Percentiles rank a stretch among this genome's conserved stretches.
These are phyloP conservation scores for Phaetusa simplex DNA, from an alignment of 2,113 vertebrate genomes.

Conservation along the genomic window DNA sequence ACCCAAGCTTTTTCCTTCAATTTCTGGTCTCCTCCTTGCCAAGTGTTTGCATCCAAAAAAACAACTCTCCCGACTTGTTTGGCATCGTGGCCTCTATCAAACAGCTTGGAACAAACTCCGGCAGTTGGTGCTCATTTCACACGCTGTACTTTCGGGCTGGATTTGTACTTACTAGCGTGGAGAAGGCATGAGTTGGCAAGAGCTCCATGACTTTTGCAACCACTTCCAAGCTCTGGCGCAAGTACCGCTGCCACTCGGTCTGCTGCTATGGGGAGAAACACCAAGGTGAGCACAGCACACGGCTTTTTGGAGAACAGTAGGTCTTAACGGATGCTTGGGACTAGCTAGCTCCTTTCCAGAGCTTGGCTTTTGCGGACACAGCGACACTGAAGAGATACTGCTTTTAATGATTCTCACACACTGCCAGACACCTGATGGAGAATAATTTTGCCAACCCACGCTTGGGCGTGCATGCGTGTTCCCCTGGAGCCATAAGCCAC, in stretches of 20 bases:
- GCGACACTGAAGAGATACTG: not conserved
- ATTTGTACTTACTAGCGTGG: constrained; percentile 83
- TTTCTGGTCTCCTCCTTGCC: not conserved
- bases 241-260: constrained; percentile 97
- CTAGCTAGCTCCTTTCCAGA: not conserved
- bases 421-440: not conserved
- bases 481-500: not conserved
- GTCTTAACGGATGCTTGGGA: not conserved
- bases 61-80: not conserved
- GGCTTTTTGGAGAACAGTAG: not conserved
- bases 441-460: not conserved
- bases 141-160: not conserved
- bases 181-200: constrained; percentile 94
- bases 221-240: constrained; percentile 97
- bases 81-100: not conserved
- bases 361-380: not conserved
- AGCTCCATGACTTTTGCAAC: constrained; percentile 99
- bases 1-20: not conserved
- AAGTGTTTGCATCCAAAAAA: not conserved
- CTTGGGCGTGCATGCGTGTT: fast-evolving
- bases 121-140: not conserved
- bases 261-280: constrained; percentile 84
- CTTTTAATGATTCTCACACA: not conserved
- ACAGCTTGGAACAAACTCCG: not conserved
- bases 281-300: not conserved